phyloP scores from a whole-genome alignment of 2,113 vertebrate genomes.

The Thinocorus orbignyianus region DNA sequence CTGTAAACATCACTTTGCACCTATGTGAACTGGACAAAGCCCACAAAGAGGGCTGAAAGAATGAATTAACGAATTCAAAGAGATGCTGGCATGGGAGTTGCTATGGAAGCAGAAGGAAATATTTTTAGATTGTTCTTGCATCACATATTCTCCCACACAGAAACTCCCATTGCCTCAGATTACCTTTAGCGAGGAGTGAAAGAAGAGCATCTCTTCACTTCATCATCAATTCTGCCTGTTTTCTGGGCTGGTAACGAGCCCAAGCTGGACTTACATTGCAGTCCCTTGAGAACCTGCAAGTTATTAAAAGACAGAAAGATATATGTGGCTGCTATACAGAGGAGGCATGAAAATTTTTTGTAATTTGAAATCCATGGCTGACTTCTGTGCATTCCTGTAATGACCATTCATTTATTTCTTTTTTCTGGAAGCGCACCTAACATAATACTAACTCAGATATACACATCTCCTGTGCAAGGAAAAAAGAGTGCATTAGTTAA shows the following conservation, averaged over 20 bases:
- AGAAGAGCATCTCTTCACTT: neutral
- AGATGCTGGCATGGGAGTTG: constrained; percentile 29
- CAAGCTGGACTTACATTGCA: neutral
- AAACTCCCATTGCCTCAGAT: constrained; percentile 55
- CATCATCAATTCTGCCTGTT: neutral
- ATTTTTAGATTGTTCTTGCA: constrained; percentile 59
- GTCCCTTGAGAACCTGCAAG: neutral
- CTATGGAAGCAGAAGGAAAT: constrained; percentile 58
- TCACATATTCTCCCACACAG: constrained; percentile 59
- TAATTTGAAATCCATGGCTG: neutral
- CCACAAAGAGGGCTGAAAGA: neutral
- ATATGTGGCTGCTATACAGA: neutral
- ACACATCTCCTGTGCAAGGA: neutral
- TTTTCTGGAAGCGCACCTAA: neutral
- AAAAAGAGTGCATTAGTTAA: neutral
- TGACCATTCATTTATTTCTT: neutral
- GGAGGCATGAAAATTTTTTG: neutral
- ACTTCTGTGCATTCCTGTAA: neutral
- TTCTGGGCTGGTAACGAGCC: neutral
- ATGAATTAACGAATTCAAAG: neutral
- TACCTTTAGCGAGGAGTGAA: neutral
- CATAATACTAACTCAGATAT: neutral
- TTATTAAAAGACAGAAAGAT: neutral
- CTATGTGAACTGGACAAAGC: neutral
- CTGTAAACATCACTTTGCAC: neutral